These are phyloP conservation scores for Mustelus asterias DNA, from an alignment of 2,113 vertebrate genomes.

Conservation along the genomic window DNA sequence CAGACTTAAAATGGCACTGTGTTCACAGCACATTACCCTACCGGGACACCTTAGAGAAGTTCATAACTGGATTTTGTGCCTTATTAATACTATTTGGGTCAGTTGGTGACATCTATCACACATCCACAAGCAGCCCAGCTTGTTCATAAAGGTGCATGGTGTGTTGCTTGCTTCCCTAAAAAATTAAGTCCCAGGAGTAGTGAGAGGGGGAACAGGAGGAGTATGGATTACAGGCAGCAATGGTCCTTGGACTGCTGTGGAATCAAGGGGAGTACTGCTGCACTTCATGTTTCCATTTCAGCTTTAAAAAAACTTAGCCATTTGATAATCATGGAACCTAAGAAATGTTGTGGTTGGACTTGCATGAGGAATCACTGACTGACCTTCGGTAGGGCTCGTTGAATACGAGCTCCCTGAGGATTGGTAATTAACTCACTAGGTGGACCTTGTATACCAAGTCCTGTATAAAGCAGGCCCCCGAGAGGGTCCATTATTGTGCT, in stretches of 20 bases:
- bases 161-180: neutral
- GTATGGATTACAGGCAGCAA: neutral
- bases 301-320: too few relatives aligned
- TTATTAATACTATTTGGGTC: neutral
- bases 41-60: neutral
- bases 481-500: too few relatives aligned
- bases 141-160: neutral
- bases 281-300: neutral
- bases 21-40: neutral
- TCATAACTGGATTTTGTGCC: neutral
- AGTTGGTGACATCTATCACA: neutral
- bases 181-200: neutral
- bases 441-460: too few relatives aligned
- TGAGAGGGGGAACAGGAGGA: neutral
- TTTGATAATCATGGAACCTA: neutral
- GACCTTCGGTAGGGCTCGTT: too few relatives aligned
- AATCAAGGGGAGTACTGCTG: neutral
- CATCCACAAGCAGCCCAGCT: neutral
- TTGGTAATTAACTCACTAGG: too few relatives aligned
- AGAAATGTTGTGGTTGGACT: neutral
- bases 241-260: neutral
- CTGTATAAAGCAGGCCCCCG: too few relatives aligned
- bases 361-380: too few relatives aligned
- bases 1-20: neutral
- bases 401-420: too few relatives aligned